These are phyloP conservation scores for Mormyrus iriodes DNA, from an alignment of 2,113 vertebrate genomes.

Conservation along the genomic window DNA sequence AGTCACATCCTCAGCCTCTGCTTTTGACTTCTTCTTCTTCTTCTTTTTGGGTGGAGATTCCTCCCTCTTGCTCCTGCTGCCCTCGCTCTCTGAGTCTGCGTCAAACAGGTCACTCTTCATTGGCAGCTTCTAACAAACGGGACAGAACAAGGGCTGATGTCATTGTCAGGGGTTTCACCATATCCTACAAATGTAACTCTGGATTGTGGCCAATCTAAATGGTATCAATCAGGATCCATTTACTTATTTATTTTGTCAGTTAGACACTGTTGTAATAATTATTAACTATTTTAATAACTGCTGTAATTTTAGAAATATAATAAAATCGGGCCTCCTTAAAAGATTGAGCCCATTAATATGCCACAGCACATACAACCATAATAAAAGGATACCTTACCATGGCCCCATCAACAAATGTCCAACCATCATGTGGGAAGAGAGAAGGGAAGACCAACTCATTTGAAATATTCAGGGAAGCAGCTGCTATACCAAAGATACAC, in stretches of 20 bases:
- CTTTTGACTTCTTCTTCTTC: conserved; percentile 61
- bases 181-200: neutral
- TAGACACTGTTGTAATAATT: neutral
- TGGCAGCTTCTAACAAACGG: conserved; percentile 62
- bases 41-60: conserved; percentile 69
- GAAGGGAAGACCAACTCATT: neutral
- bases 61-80: conserved; percentile 63
- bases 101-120: conserved; percentile 81
- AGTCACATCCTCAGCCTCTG: conserved; percentile 61
- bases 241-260: neutral
- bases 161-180: neutral
- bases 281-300: neutral
- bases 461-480: neutral
- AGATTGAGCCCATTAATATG: neutral
- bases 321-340: neutral
- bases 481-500: neutral
- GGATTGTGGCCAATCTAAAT: neutral
- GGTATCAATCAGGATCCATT: neutral
- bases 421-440: neutral
- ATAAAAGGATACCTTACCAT: conserved; percentile 10
- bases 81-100: conserved; percentile 80
- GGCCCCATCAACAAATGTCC: conserved; percentile 2
- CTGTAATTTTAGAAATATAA: neutral
- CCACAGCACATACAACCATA: neutral
- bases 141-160: conserved; percentile 1